A percentile compares a stretch with the other conserved stretches of the same genome.
phyloP scores from a whole-genome alignment of 2,888 invertebrate genomes.

The Herminia tarsipennalis region DNA sequence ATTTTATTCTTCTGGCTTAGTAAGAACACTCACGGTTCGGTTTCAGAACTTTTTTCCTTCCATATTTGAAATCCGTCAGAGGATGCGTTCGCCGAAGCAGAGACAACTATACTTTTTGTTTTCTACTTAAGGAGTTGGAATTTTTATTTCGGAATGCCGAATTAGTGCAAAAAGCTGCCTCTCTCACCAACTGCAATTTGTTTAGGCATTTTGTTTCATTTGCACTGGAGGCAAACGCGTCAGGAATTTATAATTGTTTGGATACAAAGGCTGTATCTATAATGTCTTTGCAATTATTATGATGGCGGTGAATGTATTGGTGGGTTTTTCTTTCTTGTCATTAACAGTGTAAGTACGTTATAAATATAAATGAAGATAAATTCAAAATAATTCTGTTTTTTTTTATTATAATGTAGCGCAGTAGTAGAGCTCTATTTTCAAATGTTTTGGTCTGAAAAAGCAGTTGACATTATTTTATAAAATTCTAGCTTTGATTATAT shows the following conservation, averaged over 20 bases:
- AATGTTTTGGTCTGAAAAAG: too few species aligned
- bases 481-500: too few species aligned
- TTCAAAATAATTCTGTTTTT: too few species aligned
- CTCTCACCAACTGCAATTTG: constrained; percentile 80
- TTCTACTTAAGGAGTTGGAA: constrained; percentile 78
- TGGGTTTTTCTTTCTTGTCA: background rate
- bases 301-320: constrained; percentile 11
- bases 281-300: constrained; percentile 37
- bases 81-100: constrained; percentile 65
- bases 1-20: constrained; percentile 37
- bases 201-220: constrained; percentile 83
- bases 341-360: too few species aligned
- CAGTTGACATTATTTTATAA: too few species aligned
- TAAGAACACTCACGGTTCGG: constrained; percentile 48
- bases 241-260: constrained; percentile 70
- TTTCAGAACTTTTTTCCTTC: constrained; percentile 63
- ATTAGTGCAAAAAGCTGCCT: constrained; percentile 83
- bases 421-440: too few species aligned
- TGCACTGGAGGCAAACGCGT: constrained; percentile 62
- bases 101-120: constrained; percentile 64
- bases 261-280: constrained; percentile 59
- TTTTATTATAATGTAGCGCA: too few species aligned
- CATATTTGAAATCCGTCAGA: constrained; percentile 57
- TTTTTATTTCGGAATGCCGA: constrained; percentile 86
- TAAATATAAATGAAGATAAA: too few species aligned